phyloP scores from a whole-genome alignment of 1,140 invertebrate genomes.

The Melanaphis sacchari region DNA sequence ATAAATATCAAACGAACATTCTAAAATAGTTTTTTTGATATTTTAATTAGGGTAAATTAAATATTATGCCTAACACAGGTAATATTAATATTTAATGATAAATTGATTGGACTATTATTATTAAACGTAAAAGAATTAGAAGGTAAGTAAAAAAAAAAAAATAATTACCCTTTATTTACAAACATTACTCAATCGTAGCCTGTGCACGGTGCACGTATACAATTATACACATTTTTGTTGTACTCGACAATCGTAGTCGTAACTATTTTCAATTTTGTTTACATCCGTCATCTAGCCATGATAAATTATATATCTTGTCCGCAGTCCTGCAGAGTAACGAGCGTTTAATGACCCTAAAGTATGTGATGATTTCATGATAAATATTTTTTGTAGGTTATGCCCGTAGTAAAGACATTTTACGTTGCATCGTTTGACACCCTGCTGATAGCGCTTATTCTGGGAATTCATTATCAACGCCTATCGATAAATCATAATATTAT shows the following conservation, averaged over 20 bases:
- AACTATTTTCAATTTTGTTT: constrained; percentile 22
- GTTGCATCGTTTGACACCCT: background rate
- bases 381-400: constrained; percentile 14
- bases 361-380: background rate
- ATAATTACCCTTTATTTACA: background rate
- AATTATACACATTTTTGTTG: background rate
- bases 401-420: background rate
- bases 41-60: background rate
- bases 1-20: background rate
- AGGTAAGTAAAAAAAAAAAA: background rate
- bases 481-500: background rate
- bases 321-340: background rate
- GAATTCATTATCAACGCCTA: too few relatives aligned
- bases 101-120: background rate
- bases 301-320: constrained; percentile 18
- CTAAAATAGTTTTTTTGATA: background rate
- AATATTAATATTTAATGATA: background rate
- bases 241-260: background rate
- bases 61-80: background rate
- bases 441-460: background rate
- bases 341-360: constrained; percentile 28
- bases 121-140: background rate
- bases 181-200: background rate
- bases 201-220: background rate
- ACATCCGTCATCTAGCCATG: background rate